These are phyloP conservation scores for Drosophila ezoana DNA, from an alignment of 2,888 invertebrate species.

Conservation along the genomic window DNA sequence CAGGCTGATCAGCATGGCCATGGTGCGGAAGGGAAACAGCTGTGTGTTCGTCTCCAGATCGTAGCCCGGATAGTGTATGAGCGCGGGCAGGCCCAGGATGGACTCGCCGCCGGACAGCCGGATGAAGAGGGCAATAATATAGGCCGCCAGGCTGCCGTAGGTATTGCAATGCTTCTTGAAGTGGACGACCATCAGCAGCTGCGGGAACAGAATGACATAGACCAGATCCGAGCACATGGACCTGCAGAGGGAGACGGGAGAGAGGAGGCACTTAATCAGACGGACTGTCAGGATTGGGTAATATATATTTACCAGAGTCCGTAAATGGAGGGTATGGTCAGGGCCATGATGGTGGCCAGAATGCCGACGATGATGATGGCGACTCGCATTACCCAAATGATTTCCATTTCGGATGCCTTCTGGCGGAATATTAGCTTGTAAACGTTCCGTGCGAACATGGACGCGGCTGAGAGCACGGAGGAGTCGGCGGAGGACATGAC, in stretches of 20 bases:
- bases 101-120: conserved; percentile 95
- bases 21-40: conserved; percentile 97
- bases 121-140: conserved; percentile 92
- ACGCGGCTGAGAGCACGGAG: conserved; percentile 98
- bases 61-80: conserved; percentile 95
- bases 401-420: conserved; percentile 98
- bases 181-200: conserved; percentile 98
- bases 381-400: conserved; percentile 97
- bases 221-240: conserved; percentile 99
- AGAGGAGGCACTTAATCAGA: conserved; percentile 25
- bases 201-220: conserved; percentile 99
- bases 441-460: conserved; percentile 99
- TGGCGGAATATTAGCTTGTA: conserved; percentile 98
- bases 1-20: conserved; percentile 96
- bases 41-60: conserved; percentile 89
- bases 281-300: conserved; percentile 34
- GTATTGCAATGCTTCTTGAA: conserved; percentile 97
- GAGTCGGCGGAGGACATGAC: conserved; percentile 99
- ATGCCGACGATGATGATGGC: conserved; percentile 96
- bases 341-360: conserved; percentile 97
- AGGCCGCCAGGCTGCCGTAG: conserved; percentile 96
- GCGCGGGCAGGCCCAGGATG: conserved; percentile 91
- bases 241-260: conserved; percentile 85
- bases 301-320: conserved; percentile 92
- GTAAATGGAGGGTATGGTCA: conserved; percentile 98